Base-by-base conservation (phyloP, 2,797 vertebrate genomes). In the Clarias platycephalus region DNA sequence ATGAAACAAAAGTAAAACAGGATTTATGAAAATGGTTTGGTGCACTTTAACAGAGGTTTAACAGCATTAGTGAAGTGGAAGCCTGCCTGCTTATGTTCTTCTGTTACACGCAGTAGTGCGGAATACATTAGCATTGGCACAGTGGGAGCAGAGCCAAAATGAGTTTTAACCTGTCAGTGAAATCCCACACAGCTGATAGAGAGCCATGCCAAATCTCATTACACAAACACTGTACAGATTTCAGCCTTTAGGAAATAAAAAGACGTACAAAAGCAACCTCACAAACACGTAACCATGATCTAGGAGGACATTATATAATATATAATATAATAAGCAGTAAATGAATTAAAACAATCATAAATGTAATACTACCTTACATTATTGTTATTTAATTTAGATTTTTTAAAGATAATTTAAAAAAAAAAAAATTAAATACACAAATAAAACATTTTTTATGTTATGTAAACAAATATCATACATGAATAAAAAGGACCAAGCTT, bases 201-300 rank as follows among this genome's bases (percentile, higher is more conserved):
- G 70, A 63, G 80, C 15, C 68, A 53, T 84, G 34, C 64, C 20
- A 37, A 89, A 88, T 86, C 86, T 81, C 81, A 85, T 81, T 75
- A 86, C 80, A 70, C 80, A 84, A 75, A 86, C 78, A 86, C 80
- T 24, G 26, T 72, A 70, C 77, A 86, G 76, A 80, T 76, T 82
- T 76, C 31, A 20, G 28, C 26, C 58, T 68, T 89, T 68, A 67
- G 82, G 8, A 62, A 70, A 26, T 13, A 64, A 64, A n/a, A 40
- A 78, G 37, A 62, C 13, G 34, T 80, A 64, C 63, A 68, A 84
- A 77, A n/a, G 75, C 37, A 78, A 68, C 77, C 79, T 70, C 84
- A 60, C 84, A 77, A 60, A 86, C 55, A 66, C 80, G 66, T 28
- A 26, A 18, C 55, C 22, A 37, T n/a, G 13, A n/a, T 77, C 53